Evolutionary conservation across 2,888 invertebrate species (phyloP), one percentile per base, ranked within the genome.

Genomic region (Yponomeuta malinellus): DNA sequence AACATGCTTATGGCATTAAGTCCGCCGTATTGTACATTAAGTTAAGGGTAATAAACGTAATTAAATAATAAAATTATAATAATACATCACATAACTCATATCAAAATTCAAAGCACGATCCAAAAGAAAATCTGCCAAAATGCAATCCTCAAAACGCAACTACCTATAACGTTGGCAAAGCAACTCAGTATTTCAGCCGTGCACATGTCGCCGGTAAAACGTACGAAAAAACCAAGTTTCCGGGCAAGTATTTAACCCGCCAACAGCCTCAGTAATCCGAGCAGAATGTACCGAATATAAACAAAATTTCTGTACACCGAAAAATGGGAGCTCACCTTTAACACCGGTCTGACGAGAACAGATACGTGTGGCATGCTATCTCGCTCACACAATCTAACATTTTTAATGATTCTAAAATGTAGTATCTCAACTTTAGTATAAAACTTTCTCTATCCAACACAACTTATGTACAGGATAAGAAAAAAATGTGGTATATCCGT

Each of bases 211-310:
- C 15, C 5, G 52, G 15, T 1, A 59, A 52, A 59, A 59, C 3
- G 43, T 43, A 59, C 15, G 5, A 59, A 15, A 59, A 59, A 59
- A 59, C 6, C 52, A 12, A 12, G 15, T 3, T 4, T 59, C 12
- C 5, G 15, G 15, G 15, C 52, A 12, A 59, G 10, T 59, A 59
- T 59, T 59, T 59, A 59, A 59, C 52, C 52, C 1, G 52, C 52
- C 52, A 59, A 59, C 52, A 5, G 52, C 15, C 52, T 59, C 52
- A 5, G 52, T 59, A 59, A 59, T 59, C 52, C 52, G 15, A 59
- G 52, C 52, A 15, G 33, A 65, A 65, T 33, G 65, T 65, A 31
- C 33, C 29, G 65, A 33, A 29, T 29, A 65, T 65, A 65, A 65
- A 65, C 65, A 65, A 65, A 65, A 65, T 65, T 29, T 33, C 29